Percentiles rank a stretch among this genome's conserved stretches.
Evolutionary conservation across 2,113 vertebrate species (phyloP).

Genomic region (Triplophysa siluroides): DNA sequence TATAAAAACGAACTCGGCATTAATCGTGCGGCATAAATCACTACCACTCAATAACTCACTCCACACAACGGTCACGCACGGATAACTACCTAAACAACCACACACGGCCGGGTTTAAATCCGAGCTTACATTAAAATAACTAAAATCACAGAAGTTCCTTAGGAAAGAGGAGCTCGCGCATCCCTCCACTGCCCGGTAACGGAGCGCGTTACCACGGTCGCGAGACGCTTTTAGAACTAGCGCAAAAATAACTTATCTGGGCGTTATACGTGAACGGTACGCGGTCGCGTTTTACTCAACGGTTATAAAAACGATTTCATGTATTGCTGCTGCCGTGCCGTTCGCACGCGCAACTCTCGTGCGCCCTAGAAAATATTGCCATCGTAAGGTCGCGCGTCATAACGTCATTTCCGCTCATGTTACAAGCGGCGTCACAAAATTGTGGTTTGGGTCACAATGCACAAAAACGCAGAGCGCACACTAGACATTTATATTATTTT

Average conservation of each 20-base stretch:
- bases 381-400: slow-evolving; percentile 34
- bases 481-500: background rate
- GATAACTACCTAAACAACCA: background rate
- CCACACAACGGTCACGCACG: background rate
- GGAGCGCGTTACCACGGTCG: slow-evolving; percentile 6
- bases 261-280: background rate
- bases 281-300: background rate
- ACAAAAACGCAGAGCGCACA: background rate
- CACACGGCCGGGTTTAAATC: background rate
- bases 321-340: background rate
- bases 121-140: background rate
- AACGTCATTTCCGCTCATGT: slow-evolving; percentile 26
- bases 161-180: background rate
- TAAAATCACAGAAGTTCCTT: background rate
- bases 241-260: background rate
- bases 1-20: background rate
- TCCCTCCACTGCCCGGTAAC: background rate
- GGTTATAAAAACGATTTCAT: background rate
- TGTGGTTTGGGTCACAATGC: background rate
- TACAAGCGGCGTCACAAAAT: background rate
- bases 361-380: background rate
- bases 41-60: background rate
- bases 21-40: background rate
- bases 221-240: background rate
- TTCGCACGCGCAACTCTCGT: slow-evolving; percentile 1